Conservation (phyloP, 2,888 invertebrate genomes). For the Carpatolechia fugitivella region DNA sequence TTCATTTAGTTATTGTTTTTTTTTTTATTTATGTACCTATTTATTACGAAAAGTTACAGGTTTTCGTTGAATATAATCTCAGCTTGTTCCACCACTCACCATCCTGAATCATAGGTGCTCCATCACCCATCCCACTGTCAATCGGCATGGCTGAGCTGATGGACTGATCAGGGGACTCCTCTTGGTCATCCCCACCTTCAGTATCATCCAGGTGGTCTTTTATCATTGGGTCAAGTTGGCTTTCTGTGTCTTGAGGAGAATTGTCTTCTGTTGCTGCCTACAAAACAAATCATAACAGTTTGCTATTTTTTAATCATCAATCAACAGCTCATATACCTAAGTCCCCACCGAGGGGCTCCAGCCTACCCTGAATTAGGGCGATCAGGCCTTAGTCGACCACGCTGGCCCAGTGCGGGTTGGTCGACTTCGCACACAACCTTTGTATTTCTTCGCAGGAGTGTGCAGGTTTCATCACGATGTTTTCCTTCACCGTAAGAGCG, state of each 20-base stretch:
- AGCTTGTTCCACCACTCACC: conserved; percentile 36
- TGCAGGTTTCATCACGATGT: too few relatives aligned
- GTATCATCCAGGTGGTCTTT: conserved; percentile 59
- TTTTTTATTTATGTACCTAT: too few relatives aligned
- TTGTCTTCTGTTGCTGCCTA: conserved; percentile 60
- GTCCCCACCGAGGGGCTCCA: too few relatives aligned
- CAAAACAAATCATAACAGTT: background rate
- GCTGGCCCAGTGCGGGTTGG: too few relatives aligned
- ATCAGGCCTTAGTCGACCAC: too few relatives aligned
- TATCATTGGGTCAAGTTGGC: conserved; percentile 53
- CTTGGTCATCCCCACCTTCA: conserved; percentile 52
- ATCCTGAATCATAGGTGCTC: conserved; percentile 61
- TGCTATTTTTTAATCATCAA: too few relatives aligned
- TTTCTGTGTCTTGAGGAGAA: conserved; percentile 61
- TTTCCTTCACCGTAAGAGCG: too few relatives aligned
- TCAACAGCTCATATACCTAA: too few relatives aligned
- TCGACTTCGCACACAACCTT: too few relatives aligned
- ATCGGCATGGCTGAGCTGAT: conserved; percentile 72
- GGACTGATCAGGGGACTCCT: conserved; percentile 74
- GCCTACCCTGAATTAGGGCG: too few relatives aligned
- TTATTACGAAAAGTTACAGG: too few relatives aligned
- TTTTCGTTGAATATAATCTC: background rate
- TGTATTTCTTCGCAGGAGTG: too few relatives aligned
- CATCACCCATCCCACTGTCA: conserved; percentile 60
- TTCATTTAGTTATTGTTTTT: background rate